Base-by-base conservation (phyloP, 1,140 invertebrate species). In the Fopius arisanus region DNA sequence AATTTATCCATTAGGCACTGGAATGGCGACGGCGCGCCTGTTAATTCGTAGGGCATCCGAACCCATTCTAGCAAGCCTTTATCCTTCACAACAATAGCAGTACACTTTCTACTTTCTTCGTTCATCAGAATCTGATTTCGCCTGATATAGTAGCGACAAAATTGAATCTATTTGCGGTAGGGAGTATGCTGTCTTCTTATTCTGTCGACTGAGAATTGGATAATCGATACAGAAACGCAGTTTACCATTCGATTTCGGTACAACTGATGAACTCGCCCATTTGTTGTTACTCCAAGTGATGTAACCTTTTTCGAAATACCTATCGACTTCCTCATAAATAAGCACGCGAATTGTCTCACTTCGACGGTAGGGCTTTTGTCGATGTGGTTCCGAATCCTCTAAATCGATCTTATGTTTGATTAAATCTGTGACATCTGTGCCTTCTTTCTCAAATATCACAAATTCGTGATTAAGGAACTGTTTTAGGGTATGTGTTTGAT, bases 1-100 rank as follows among this genome's bases (percentile, higher is more conserved):
- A 73, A 31, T 14, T 54, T 33, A 37, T 73, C 72, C 65, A 73
- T 73, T 12, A 73, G 33, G 21, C 65, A n/a, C 59, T 68, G 72
- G 28, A 67, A 73, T 23, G 72, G 67, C 37, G 72, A 73, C 33
- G 72, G 72, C 33, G 65, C 72, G 3, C 66, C 72, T 14, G 63
- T 73, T 21, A 73, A 59, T 14, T 65, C 72, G 48, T 72, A 89
- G 0, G 86, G 84, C 84, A 89, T 87, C 9, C 83, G 80, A 10
- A 72, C 75, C 75, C 87, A 90, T 54, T 83, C 80, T 63, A 80
- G 88, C 14, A 86, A 74, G 5, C 83, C 83, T 63, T 81, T 78
- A 51, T 82, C 82, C 19, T 82, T 83, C 2, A 87, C 84, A 1
- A 68, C 65, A 59, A 75, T 72, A 12, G 69, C 70, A 5, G 74